Evolutionary conservation across 2,797 vertebrate species (phyloP).

Genomic region (Pyrocephalus nanus): DNA sequence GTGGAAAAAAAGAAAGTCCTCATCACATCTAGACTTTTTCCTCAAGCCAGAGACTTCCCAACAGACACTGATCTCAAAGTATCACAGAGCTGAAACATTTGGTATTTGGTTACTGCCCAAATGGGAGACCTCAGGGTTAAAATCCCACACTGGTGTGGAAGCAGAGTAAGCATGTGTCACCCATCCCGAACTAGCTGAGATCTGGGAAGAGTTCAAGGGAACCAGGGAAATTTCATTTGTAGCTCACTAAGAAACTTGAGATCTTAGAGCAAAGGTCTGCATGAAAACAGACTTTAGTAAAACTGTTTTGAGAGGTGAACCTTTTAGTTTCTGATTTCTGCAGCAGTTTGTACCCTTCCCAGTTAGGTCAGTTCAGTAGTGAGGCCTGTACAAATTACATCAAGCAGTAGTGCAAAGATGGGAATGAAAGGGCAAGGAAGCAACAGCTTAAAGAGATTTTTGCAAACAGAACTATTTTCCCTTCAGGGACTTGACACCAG

Average conservation of each 20-base stretch:
- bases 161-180: background rate
- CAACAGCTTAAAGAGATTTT: background rate
- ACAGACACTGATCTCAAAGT: background rate
- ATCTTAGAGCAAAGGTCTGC: background rate
- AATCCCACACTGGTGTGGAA: background rate
- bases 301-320: background rate
- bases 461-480: background rate
- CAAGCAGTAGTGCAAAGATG: background rate
- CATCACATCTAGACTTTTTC: background rate
- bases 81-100: background rate
- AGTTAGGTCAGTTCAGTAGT: background rate
- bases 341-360: background rate
- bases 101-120: background rate
- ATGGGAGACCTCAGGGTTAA: background rate
- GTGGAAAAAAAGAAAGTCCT: background rate
- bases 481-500: background rate
- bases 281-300: background rate
- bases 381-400: background rate
- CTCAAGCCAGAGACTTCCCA: background rate
- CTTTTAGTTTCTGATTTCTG: background rate
- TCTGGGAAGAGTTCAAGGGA: background rate
- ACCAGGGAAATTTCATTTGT: background rate
- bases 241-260: background rate
- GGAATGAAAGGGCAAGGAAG: background rate
- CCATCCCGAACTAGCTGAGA: background rate